Percentiles rank a stretch among this genome's conserved stretches.
These are phyloP conservation scores for Tolypeutes matacus DNA, from an alignment of 2,797 vertebrate species.

Conservation along the genomic window DNA sequence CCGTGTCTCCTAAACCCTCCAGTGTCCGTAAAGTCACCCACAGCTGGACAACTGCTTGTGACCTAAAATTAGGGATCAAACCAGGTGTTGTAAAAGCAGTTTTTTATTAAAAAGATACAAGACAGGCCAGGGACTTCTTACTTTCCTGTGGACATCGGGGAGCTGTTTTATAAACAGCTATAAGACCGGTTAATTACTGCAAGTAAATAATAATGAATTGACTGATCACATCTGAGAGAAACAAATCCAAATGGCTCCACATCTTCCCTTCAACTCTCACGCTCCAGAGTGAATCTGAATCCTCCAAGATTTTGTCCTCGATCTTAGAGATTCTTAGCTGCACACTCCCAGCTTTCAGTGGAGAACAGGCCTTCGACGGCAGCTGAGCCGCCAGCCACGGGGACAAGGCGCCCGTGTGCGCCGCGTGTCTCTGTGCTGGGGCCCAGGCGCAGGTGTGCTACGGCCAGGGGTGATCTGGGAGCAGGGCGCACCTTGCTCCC, in stretches of 20 bases:
- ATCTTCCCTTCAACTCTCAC: neutral
- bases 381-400: neutral
- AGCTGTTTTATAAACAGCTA: neutral
- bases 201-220: neutral
- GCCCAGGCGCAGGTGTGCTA: constrained; percentile 71
- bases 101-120: neutral
- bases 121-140: neutral
- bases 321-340: neutral
- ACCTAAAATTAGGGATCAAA: neutral
- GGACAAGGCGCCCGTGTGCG: constrained; percentile 76
- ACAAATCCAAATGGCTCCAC: neutral
- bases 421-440: neutral
- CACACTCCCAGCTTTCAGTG: neutral
- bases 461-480: neutral
- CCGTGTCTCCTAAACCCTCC: neutral
- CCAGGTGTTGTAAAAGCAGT: neutral
- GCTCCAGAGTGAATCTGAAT: neutral
- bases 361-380: too few relatives aligned
- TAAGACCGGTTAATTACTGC: neutral
- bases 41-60: neutral
- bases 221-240: neutral
- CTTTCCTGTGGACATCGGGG: neutral
- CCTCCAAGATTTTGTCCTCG: neutral
- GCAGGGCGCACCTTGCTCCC: constrained; percentile 48
- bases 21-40: neutral